Base-by-base conservation (phyloP, 2,888 invertebrate genomes). In the Athalia cordata region DNA sequence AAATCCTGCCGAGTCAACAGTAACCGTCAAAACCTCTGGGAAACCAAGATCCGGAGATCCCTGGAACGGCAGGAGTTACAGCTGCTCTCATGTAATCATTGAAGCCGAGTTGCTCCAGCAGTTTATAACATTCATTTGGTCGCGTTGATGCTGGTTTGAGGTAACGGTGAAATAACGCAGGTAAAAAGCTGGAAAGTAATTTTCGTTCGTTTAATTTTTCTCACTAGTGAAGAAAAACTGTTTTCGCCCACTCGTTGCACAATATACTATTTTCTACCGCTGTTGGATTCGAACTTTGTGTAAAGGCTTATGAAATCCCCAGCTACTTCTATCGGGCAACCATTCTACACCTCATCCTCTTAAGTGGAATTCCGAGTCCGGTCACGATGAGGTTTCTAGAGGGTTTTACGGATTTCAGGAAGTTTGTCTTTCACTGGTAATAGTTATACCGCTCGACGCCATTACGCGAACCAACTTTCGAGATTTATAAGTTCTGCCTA, bases 301-400 rank as follows among this genome's bases (percentile, higher is more conserved):
- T 29, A 57, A 72, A 59, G 72, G 72, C 59, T 72, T 72, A 68
- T 43, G 29, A 43, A 52, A 68, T 55, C 55, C 55, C 55, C 68
- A 29, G 29, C 45, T 68, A 68, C 29, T 55, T 3, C 68, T 55
- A 68, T 68, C 55, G 68, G 68, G 52, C 47, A 4, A 55, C 43
- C 68, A 68, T 59, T 72, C 72, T 47, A 72, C 72, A 72, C 72
- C 72, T 59, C 72, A 59, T 72, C 59, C 72, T 62, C 75, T 61
- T 64, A 64, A 75, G 75, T 75, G 64, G 61, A 62, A 75, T 75
- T 75, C 62, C 75, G 50, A 75, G 75, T 75, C 75, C 62, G 64
- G 75, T 64, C 75, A 75, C 75, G 75, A 75, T 62, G 64, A 75
- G 62, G 62, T 75, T 75, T 75, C 75, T 47, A 61, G 62, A 75